phyloP scores from a whole-genome alignment of 2,113 vertebrate species.

The Oryzias woworae region DNA sequence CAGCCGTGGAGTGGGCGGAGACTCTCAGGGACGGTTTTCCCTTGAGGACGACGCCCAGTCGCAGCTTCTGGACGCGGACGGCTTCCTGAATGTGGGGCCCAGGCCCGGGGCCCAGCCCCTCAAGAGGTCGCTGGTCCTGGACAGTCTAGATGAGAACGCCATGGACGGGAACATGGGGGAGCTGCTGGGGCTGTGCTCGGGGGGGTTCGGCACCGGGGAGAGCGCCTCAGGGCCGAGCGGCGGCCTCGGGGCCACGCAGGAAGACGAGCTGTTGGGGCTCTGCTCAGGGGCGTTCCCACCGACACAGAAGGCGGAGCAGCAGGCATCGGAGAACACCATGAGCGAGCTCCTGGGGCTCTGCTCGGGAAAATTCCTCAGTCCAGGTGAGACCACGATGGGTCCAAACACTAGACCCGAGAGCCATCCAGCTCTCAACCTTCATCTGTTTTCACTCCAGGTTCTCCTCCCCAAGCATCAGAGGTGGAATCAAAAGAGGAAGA shows the following conservation, averaged over 20 bases:
- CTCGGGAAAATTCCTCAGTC: constrained; percentile 84
- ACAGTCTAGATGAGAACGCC: constrained; percentile 94
- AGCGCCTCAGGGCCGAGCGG: not conserved
- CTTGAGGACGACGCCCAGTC: constrained; percentile 95
- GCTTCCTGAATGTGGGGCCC: constrained; percentile 84
- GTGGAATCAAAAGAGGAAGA: constrained; percentile 75
- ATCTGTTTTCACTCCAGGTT: constrained; percentile 26
- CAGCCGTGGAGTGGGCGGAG: constrained; percentile 63
- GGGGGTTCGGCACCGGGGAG: constrained; percentile 74
- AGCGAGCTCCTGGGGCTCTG: constrained; percentile 89
- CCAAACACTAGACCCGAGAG: not conserved
- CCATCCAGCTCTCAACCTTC: too few relatives aligned
- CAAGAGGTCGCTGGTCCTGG: constrained; percentile 85
- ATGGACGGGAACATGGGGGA: constrained; percentile 99
- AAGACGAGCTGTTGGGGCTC: constrained; percentile 83
- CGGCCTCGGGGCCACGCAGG: constrained; percentile 19
- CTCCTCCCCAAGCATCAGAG: constrained; percentile 25
- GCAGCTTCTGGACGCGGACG: constrained; percentile 94
- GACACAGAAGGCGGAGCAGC: constrained; percentile 37
- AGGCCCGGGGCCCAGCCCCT: constrained; percentile 66
- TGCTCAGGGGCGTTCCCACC: constrained; percentile 71
- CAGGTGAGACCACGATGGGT: constrained; percentile 74
- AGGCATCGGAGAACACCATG: constrained; percentile 66
- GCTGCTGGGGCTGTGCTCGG: constrained; percentile 89
- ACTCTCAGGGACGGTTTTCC: constrained; percentile 88